These are phyloP conservation scores for Oreocharis arfaki DNA, from an alignment of 2,113 vertebrate genomes.

Conservation along the genomic window DNA sequence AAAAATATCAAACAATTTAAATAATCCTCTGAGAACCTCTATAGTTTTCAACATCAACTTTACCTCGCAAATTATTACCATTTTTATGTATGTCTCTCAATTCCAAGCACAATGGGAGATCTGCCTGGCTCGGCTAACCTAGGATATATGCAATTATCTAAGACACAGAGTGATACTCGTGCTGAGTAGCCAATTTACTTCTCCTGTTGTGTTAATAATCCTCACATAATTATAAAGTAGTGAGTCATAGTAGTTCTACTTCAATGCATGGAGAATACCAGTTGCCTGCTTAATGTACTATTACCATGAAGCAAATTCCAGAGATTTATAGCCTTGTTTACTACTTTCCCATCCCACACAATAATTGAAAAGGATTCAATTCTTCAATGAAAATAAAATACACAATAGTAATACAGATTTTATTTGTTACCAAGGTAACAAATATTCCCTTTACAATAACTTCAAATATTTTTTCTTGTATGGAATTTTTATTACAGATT, in stretches of 20 bases:
- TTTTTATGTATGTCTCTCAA: constrained; percentile 3
- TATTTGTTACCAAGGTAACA: constrained; percentile 64
- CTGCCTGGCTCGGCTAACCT: background rate
- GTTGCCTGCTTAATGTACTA: constrained; percentile 41
- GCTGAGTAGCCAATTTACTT: constrained; percentile 44
- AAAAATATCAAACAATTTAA: background rate
- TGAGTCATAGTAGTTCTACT: background rate
- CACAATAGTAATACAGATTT: constrained; percentile 16
- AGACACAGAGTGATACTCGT: background rate
- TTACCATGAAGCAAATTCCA: constrained; percentile 21
- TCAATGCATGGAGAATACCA: background rate
- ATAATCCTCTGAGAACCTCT: constrained; percentile 14
- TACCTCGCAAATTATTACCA: constrained; percentile 26
- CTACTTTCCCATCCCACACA: constrained; percentile 36
- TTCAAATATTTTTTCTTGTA: constrained; percentile 31
- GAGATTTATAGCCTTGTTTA: constrained; percentile 64
- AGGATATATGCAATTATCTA: constrained; percentile 6
- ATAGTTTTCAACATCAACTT: background rate
- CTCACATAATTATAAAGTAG: constrained; percentile 25
- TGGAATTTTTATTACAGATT: constrained; percentile 42
- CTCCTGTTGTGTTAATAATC: constrained; percentile 14
- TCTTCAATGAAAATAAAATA: constrained; percentile 61
- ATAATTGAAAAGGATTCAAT: constrained; percentile 62
- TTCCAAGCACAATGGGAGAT: constrained; percentile 28
- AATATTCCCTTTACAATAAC: constrained; percentile 41